Evolutionary conservation across 2,113 vertebrate genomes (phyloP).

Genomic region (Mormoops blainvillei): DNA sequence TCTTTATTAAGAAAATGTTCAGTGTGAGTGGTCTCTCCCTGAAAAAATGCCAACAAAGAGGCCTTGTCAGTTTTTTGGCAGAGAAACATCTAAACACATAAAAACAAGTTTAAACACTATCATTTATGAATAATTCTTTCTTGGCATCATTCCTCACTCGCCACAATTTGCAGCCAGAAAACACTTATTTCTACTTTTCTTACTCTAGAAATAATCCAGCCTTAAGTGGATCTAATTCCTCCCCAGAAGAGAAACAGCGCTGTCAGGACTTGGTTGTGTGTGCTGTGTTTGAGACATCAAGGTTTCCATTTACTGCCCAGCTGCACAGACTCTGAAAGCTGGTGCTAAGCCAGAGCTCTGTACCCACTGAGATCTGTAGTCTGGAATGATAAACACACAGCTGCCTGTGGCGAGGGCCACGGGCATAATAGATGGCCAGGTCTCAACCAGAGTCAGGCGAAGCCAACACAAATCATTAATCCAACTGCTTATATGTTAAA

Average conservation of each 20-base stretch:
- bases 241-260: constrained; percentile 76
- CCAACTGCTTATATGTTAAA: constrained; percentile 54
- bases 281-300: constrained; percentile 53
- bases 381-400: constrained; percentile 77
- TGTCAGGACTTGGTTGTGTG: constrained; percentile 63
- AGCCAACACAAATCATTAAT: constrained; percentile 46
- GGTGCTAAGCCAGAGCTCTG: constrained; percentile 66
- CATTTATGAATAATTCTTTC: constrained; percentile 82
- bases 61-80: constrained; percentile 82
- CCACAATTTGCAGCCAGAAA: constrained; percentile 79
- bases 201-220: constrained; percentile 75
- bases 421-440: constrained; percentile 17
- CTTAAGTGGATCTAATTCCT: constrained; percentile 78
- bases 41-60: constrained; percentile 75
- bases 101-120: constrained; percentile 84
- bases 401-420: constrained; percentile 70
- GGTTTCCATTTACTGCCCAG: constrained; percentile 74
- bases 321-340: constrained; percentile 59
- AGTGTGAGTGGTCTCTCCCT: constrained; percentile 63
- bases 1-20: constrained; percentile 74
- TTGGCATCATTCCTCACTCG: constrained; percentile 77
- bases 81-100: constrained; percentile 77
- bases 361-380: constrained; percentile 68
- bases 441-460: constrained; percentile 40
- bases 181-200: constrained; percentile 80